Conservation (phyloP, 2,797 vertebrate genomes). For the Echeneis naucrates region DNA sequence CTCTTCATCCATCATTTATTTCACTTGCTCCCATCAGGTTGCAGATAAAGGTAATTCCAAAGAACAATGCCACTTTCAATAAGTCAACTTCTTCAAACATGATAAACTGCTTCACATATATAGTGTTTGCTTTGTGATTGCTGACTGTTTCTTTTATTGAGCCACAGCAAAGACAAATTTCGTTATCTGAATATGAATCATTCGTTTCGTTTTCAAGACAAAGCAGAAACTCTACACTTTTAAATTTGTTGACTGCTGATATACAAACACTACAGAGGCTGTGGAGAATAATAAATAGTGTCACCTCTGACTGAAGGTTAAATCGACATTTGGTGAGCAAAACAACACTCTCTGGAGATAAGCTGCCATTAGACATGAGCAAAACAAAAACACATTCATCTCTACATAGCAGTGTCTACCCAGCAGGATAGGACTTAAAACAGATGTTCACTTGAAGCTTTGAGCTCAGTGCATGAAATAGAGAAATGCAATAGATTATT, state of each 20-base stretch:
- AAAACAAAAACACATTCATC: constrained; percentile 31
- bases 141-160: constrained; percentile 6
- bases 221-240: constrained; percentile 33
- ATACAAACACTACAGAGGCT: neutral
- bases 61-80: constrained; percentile 17
- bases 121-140: neutral
- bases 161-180: constrained; percentile 13
- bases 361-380: constrained; percentile 7
- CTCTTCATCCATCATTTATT: constrained; percentile 16
- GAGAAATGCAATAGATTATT: constrained; percentile 34
- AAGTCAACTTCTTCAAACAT: constrained; percentile 17
- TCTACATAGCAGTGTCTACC: constrained; percentile 8
- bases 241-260: constrained; percentile 32
- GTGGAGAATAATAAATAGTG: constrained; percentile 15
- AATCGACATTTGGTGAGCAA: constrained; percentile 19
- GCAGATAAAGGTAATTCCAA: constrained; percentile 15
- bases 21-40: constrained; percentile 17
- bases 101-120: constrained; percentile 9
- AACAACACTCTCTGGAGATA: constrained; percentile 26
- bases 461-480: constrained; percentile 21
- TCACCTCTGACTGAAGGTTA: constrained; percentile 41
- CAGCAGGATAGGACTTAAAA: constrained; percentile 13
- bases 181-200: constrained; percentile 20
- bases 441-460: constrained; percentile 30
- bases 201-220: constrained; percentile 12